Conservation (phyloP, 1,140 invertebrate species). For the Cydia pomonella region DNA sequence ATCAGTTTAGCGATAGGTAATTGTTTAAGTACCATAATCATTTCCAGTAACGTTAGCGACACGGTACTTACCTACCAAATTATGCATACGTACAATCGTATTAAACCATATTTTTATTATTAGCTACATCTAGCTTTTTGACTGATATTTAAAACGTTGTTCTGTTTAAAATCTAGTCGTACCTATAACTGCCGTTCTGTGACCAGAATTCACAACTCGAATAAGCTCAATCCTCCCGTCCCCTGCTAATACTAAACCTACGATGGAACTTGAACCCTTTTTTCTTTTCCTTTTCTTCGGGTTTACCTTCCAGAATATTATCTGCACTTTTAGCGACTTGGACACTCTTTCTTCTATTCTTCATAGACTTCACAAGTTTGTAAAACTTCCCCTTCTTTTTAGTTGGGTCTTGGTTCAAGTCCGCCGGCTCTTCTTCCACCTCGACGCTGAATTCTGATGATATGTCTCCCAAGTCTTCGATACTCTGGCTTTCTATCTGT, state of each 20-base stretch:
- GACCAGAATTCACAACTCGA: slow-evolving; percentile 36
- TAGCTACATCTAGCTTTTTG: not conserved
- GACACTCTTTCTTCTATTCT: slow-evolving; percentile 73
- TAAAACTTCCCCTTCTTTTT: slow-evolving; percentile 76
- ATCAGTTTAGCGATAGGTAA: not conserved
- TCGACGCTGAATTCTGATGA: slow-evolving; percentile 77
- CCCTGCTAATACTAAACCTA: slow-evolving; percentile 70
- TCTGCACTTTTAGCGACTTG: slow-evolving; percentile 73
- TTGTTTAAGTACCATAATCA: not conserved
- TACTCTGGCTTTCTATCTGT: slow-evolving; percentile 65
- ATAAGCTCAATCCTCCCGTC: slow-evolving; percentile 62
- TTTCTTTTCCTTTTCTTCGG: slow-evolving; percentile 69
- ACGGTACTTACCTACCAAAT: not conserved
- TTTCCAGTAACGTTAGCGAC: not conserved
- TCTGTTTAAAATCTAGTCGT: not conserved
- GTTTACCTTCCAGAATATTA: slow-evolving; percentile 60
- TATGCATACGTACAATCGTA: not conserved
- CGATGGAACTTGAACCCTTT: slow-evolving; percentile 74
- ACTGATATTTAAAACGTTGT: not conserved
- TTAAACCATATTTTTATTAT: not conserved
- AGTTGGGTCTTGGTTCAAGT: slow-evolving; percentile 55
- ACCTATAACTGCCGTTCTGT: slow-evolving; percentile 7
- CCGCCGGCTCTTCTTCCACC: slow-evolving; percentile 64
- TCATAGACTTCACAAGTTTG: slow-evolving; percentile 73
- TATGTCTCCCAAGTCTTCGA: slow-evolving; percentile 75